Evolutionary conservation across 1,140 invertebrate genomes (phyloP).

Genomic region (Acromyrmex heyeri): DNA sequence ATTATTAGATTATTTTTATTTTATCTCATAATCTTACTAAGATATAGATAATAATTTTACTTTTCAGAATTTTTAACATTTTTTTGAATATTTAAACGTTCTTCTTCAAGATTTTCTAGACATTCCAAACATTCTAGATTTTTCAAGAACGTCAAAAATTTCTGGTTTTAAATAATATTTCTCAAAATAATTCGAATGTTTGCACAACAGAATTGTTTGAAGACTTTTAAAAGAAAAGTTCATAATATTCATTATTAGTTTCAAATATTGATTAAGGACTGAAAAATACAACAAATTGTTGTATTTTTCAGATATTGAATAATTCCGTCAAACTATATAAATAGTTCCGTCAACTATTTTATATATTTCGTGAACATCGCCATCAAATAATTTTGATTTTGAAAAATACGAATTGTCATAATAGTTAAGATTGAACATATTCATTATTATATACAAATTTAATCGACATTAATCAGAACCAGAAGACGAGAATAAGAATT

Average conservation of each 20-base stretch:
- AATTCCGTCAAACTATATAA: neutral
- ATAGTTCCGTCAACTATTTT: neutral
- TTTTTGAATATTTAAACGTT: neutral
- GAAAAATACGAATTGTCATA: constrained; percentile 9
- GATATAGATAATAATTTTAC: constrained; percentile 4
- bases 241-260: neutral
- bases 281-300: constrained; percentile 10
- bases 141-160: neutral
- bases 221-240: neutral
- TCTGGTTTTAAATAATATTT: neutral
- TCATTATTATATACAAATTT: neutral
- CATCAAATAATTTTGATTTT: neutral
- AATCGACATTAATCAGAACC: neutral
- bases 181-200: neutral
- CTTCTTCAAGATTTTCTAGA: neutral
- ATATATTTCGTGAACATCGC: constrained; percentile 12
- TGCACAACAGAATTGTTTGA: neutral
- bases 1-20: neutral
- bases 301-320: neutral
- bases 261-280: neutral
- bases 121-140: neutral
- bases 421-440: neutral
- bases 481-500: neutral
- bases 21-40: neutral
- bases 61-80: constrained; percentile 1